Evolutionary conservation across 2,113 vertebrate genomes (phyloP).

Genomic region (Natator depressus): DNA sequence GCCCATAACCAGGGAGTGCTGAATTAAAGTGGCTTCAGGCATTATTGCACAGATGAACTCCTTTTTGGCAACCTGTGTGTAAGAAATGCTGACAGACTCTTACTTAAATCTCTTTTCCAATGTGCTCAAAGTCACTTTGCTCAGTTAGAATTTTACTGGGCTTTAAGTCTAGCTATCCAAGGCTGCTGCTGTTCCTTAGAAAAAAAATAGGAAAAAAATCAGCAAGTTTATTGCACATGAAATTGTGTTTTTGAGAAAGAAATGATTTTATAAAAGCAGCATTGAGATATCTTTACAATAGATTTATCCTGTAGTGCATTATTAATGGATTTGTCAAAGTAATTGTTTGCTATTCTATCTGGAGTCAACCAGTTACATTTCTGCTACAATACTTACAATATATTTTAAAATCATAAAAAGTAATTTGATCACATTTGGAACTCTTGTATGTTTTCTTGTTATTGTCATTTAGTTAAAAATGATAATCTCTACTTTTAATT

Average conservation of each 20-base stretch:
- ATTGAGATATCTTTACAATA: background rate
- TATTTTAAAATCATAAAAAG: background rate
- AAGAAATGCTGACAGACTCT: background rate
- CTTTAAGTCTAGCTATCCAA: background rate
- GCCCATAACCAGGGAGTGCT: background rate
- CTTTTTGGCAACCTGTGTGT: background rate
- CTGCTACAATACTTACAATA: fast-evolving
- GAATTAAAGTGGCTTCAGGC: background rate
- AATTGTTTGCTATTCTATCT: background rate
- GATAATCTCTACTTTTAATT: background rate
- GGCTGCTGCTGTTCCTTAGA: background rate
- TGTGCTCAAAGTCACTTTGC: background rate
- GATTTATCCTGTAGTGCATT: background rate
- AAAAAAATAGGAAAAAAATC: background rate
- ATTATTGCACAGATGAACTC: background rate
- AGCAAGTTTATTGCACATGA: background rate
- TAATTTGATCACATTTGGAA: background rate
- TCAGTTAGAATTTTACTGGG: background rate
- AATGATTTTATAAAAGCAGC: background rate
- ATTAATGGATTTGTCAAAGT: background rate
- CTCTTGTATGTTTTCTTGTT: background rate
- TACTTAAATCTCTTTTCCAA: background rate
- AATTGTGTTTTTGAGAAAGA: background rate
- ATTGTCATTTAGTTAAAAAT: background rate
- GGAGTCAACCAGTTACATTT: background rate